Conservation (phyloP, 2,113 vertebrate genomes). For the Phodopus roborovskii region DNA sequence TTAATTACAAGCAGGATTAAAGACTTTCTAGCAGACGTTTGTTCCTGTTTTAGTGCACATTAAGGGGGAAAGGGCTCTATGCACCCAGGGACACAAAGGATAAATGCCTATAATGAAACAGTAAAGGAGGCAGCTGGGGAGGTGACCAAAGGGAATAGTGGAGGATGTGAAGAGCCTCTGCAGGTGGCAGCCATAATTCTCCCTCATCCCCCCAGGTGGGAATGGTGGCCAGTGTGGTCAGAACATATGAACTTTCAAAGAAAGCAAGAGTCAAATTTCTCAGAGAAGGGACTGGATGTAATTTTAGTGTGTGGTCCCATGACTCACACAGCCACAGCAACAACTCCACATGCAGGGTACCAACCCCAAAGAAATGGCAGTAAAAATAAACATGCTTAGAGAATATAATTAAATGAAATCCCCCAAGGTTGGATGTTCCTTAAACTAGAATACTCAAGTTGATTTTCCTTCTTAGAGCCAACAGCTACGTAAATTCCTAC, state of each 20-base stretch:
- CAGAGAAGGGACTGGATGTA: conserved; percentile 23
- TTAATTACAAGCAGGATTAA: not conserved
- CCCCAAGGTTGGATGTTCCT: conserved; percentile 74
- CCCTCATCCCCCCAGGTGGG: conserved; percentile 10
- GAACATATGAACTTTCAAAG: conserved; percentile 15
- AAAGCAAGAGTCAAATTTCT: conserved; percentile 16
- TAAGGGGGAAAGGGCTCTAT: not conserved
- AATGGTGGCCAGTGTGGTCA: not conserved
- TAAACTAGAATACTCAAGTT: conserved; percentile 66
- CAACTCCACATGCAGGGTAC: conserved; percentile 79
- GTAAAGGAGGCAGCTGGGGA: not conserved
- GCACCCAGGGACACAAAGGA: conserved; percentile 13
- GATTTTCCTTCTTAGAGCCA: conserved; percentile 69
- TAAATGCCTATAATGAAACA: not conserved
- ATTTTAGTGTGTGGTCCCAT: conserved; percentile 57
- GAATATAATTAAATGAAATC: conserved; percentile 69
- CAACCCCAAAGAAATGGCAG: conserved; percentile 78
- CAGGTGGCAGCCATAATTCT: not conserved
- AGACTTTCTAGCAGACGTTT: not conserved
- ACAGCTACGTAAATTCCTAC: not conserved
- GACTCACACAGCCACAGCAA: conserved; percentile 77
- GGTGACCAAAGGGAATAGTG: not conserved
- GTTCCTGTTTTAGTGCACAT: not conserved
- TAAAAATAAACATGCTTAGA: conserved; percentile 76
- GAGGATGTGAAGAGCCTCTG: not conserved